A percentile compares a stretch with the other conserved stretches of the same genome.
These are phyloP conservation scores for Nephrotoma flavescens DNA, from an alignment of 2,888 invertebrate species.

Conservation along the genomic window DNA sequence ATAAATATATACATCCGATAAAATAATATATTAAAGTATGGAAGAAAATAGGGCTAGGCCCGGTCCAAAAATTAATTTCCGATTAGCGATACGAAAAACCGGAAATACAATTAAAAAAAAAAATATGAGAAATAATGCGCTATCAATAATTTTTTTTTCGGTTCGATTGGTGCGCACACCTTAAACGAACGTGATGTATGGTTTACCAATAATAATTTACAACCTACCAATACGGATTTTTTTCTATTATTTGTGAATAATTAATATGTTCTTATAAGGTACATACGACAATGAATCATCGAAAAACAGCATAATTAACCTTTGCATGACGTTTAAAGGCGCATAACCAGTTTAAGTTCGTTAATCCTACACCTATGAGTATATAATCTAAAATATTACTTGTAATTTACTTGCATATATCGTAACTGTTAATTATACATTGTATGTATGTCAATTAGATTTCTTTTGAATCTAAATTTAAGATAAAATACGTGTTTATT, in stretches of 20 bases:
- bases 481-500: background rate
- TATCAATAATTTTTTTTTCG: background rate
- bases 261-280: background rate
- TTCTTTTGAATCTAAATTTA: background rate
- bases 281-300: background rate
- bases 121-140: background rate
- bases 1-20: background rate
- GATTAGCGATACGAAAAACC: background rate
- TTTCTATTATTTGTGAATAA: background rate
- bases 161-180: background rate
- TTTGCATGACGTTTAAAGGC: background rate
- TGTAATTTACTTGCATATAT: background rate
- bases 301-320: background rate
- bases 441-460: background rate
- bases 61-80: background rate
- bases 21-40: background rate
- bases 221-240: background rate
- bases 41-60: background rate
- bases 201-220: background rate
- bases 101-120: background rate
- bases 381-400: too few relatives aligned
- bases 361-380: too few relatives aligned
- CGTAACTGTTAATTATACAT: background rate
- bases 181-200: background rate
- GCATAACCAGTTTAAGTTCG: background rate